Conservation (phyloP, 1,140 invertebrate genomes). For the Steinernema feltiae region DNA sequence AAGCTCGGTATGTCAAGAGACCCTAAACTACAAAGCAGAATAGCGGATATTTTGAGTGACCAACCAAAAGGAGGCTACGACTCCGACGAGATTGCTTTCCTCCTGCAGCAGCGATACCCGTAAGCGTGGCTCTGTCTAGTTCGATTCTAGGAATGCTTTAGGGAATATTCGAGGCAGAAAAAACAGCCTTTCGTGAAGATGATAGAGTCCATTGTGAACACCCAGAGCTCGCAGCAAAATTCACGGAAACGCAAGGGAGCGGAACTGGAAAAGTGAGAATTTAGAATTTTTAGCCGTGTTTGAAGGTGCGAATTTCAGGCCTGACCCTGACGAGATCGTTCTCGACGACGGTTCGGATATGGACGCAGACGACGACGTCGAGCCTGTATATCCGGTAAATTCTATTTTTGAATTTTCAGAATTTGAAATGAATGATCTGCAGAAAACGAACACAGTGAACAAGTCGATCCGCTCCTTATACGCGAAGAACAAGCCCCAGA, state of each 20-base stretch:
- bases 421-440: constrained; percentile 15
- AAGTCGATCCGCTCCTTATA: constrained; percentile 14
- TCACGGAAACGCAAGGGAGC: background rate
- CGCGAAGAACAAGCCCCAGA: background rate
- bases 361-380: constrained; percentile 4
- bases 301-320: background rate
- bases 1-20: background rate
- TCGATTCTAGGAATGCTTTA: background rate
- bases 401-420: constrained; percentile 3
- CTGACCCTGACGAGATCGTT: background rate
- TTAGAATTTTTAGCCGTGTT: background rate
- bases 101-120: constrained; percentile 30
- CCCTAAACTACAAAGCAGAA: background rate
- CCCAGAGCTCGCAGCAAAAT: background rate
- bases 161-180: background rate
- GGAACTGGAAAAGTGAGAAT: background rate
- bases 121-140: constrained; percentile 11
- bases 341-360: background rate
- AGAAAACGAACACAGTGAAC: constrained; percentile 12
- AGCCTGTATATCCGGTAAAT: background rate
- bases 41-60: background rate
- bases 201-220: background rate
- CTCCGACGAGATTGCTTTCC: constrained; percentile 25
- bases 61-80: constrained; percentile 21
- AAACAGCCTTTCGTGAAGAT: background rate